phyloP scores from a whole-genome alignment of 1,140 invertebrate genomes.

The Micrasema longulum region DNA sequence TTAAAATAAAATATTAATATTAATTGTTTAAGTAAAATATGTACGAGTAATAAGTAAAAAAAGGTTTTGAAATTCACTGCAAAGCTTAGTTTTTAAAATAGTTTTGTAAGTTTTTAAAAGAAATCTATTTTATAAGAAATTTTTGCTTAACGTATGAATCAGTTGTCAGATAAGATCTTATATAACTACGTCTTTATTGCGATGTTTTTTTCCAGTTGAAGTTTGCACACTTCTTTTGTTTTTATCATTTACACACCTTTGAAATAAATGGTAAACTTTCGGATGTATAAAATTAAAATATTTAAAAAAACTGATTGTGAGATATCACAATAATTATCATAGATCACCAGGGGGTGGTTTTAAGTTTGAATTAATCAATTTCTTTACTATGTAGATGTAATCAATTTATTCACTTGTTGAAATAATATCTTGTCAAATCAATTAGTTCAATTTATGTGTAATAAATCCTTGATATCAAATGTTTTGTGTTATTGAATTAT shows the following conservation, averaged over 20 bases:
- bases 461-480: slow-evolving; percentile 34
- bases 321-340: too few species aligned
- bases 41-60: too few species aligned
- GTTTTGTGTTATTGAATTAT: slow-evolving; percentile 23
- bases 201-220: slow-evolving; percentile 42
- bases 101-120: slow-evolving; percentile 8
- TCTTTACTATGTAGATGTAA: slow-evolving; percentile 39
- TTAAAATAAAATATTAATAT: too few species aligned
- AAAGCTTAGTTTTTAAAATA: not conserved
- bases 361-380: slow-evolving; percentile 10
- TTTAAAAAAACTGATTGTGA: too few species aligned
- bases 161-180: too few species aligned
- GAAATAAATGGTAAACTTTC: not conserved
- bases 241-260: slow-evolving; percentile 16
- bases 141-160: not conserved
- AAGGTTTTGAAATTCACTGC: not conserved
- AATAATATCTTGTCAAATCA: slow-evolving; percentile 34
- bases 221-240: slow-evolving; percentile 43
- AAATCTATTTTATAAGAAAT: slow-evolving; percentile 1
- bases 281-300: too few species aligned
- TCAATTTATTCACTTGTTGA: slow-evolving; percentile 28
- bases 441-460: slow-evolving; percentile 23
- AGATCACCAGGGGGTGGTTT: not conserved
- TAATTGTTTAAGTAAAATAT: too few species aligned
- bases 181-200: slow-evolving; percentile 1